Evolutionary conservation across 30 jellyfish, hydroid and myxozoan species (phyloP), one percentile per base, ranked within the genome.

Genomic region (Cassiopea andromeda): DNA sequence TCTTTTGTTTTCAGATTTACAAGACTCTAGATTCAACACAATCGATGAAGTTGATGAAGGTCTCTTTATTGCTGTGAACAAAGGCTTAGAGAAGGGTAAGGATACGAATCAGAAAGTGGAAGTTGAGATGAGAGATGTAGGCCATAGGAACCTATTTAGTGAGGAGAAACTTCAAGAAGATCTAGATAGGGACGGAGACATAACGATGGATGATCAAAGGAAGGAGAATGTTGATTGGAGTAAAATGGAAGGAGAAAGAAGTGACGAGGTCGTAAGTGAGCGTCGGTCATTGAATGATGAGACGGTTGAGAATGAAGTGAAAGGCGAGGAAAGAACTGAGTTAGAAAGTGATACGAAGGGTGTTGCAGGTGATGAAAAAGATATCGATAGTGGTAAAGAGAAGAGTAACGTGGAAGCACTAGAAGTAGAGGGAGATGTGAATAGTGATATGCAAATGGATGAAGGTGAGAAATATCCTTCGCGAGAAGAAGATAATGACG

Each of bases 31-130:
- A 70, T 82, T 89, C 64, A 93, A 90, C 1, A 95, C 91, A 50
- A 75, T 93, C 72, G 98, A 89, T 78, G 60, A 89, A 69, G 75
- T 70, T 64, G 98, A 93, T 50, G 97, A 89, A 16, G 89, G 77
- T 17, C 73, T 68, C 43, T 38, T 91, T 45, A 60, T 18, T 10
- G 18, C 81, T 19, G 46, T 89, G 84, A 75, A 14, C 88, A 81
- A 43, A 73, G 60, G 74, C 43, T 44, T 83, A 18, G 85, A 59
- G 43, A 79, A 68, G 85, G 88, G 91, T 71, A 84, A 80, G 97
- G 46, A 74, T 19, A 60, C 73, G 10, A 70, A 19, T 19, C 44
- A 88, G 89, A 61, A 73, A 60, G 93, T 49, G 80, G 57, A 81
- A 47, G 81, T 82, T n/a, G 84, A 73, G 46, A 94, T 73, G 76